Base-by-base conservation (phyloP, 64 coral and sea anemone species). In the Stylophora pistillata region DNA sequence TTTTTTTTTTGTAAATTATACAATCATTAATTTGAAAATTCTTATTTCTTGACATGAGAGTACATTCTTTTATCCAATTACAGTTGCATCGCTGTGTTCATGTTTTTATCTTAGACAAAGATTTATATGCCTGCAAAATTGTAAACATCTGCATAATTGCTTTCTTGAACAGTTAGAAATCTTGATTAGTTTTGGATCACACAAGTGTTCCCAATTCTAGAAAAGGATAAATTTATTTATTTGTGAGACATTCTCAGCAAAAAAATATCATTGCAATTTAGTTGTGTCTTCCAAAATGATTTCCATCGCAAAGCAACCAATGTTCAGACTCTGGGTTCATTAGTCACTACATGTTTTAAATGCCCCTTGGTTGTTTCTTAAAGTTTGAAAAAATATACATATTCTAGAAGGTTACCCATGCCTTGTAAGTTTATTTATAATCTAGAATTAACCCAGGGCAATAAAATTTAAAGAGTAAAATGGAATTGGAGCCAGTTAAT, bases 1-100 rank as follows among this genome's bases (percentile, higher is more conserved):
- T 93, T 96, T 89, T 93, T 96, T 89, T 90, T 85, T 85, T 97
- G 95, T 93, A 97, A 97, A 93, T 97, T 97, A 90, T 93, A 90
- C 80, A 84, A 70, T 70, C 53, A 54, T 53, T 93, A 86, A 88
- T 97, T 97, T 97, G 86, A 82, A 78, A 93, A 93, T 92, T 76
- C 79, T 66, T 53, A 92, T 86, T 92, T 61, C 82, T 79, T 56
- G 78, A 92, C 53, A 76, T 79, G 56, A 85, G 78, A 75, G 29
- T 63, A 20, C 17, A 1, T 9, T 25, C n/a, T 68, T 25, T 65
- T 31, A 61, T 28, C 26, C 30, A 4, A n/a, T 14, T 47, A 52
- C 26, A 25, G 62, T 84, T 84, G 10, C 61, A 70, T 69, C 13
- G 17, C 14, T 16, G 21, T 68, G 34, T 47, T 84, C 62, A 68